Base-by-base conservation (phyloP, 2,797 vertebrate species). In the Antennarius maculatus region DNA sequence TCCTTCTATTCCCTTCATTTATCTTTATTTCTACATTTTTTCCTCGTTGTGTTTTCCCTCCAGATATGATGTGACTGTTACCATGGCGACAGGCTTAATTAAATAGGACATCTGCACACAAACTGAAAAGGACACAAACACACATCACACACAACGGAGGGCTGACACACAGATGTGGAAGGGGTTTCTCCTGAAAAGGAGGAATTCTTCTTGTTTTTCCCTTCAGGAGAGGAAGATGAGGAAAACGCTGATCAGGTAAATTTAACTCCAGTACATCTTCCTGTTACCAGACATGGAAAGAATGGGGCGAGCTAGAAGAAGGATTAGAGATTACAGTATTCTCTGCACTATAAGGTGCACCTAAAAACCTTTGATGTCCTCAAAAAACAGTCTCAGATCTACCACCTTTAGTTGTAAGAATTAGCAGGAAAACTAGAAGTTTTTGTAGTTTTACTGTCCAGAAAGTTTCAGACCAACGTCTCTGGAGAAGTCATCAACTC, bases 111-210 rank as follows among this genome's bases (percentile, higher is more conserved):
- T 77, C 69, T 77, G 64, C 60, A 58, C 60, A 61, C 63, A 57
- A n/a, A n/a, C n/a, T n/a, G n/a, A n/a, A n/a, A n/a, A 60, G 77
- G 64, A 77, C 61, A 73, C 52, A 31, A 43, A 43, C 14, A 43
- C 14, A 4, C 42, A 43, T 43, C 31, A 59, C 47, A 61, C 70
- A 69, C 77, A 31, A 71, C n/a, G 56, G 52, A 18, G 66, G 62
- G 52, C 49, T 63, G 59, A 65, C 78, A 89, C 71, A 73, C 89
- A 90, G 69, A 90, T 92, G 91, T 87, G 71, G 88, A 91, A 91
- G 81, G 18, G 17, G 88, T 88, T 3, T 12, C 50, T 84, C 75
- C 50, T 62, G 61, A 76, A 63, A 69, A 54, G 27, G 52, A 66
- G 53, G 48, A 42, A 78, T 77, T 74, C 68, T 74, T 69, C 54